These are phyloP conservation scores for Petrosia ficiformis DNA, from an alignment of 37 sponge, comb jelly and placozoan genomes.

Conservation along the genomic window DNA sequence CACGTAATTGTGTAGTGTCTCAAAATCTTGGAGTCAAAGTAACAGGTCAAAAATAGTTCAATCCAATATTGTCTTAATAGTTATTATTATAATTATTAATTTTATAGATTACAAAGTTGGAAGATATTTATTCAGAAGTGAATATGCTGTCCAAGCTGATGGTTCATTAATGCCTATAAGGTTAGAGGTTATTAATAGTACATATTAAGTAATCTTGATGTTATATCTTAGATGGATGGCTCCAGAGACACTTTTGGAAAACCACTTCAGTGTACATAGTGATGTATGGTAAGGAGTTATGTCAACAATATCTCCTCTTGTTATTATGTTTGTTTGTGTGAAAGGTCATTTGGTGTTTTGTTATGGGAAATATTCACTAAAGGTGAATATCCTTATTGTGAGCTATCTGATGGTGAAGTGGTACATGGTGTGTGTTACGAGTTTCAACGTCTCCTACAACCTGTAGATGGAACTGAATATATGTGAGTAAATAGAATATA, in stretches of 20 bases:
- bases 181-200: not conserved
- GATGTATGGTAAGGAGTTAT: constrained; percentile 56
- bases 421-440: constrained; percentile 28
- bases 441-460: constrained; percentile 14
- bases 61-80: not conserved
- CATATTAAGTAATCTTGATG: not conserved
- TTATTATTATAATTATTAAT: not conserved
- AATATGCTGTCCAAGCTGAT: constrained; percentile 69
- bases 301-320: not conserved
- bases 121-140: constrained; percentile 53
- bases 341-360: constrained; percentile 71
- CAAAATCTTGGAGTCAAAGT: constrained; percentile 69
- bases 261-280: constrained; percentile 20
- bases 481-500: constrained; percentile 26
- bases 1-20: constrained; percentile 80
- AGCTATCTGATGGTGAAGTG: constrained; percentile 45
- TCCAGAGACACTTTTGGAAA: constrained; percentile 40
- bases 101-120: constrained; percentile 66
- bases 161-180: constrained; percentile 67
- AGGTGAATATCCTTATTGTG: constrained; percentile 55
- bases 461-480: constrained; percentile 36
- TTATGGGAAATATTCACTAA: constrained; percentile 70
- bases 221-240: constrained; percentile 63
- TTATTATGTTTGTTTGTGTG: not conserved
- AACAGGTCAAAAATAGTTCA: too few species aligned